These are phyloP conservation scores for Drosophila ambigua DNA, from an alignment of 1,140 invertebrate species.

Conservation along the genomic window DNA sequence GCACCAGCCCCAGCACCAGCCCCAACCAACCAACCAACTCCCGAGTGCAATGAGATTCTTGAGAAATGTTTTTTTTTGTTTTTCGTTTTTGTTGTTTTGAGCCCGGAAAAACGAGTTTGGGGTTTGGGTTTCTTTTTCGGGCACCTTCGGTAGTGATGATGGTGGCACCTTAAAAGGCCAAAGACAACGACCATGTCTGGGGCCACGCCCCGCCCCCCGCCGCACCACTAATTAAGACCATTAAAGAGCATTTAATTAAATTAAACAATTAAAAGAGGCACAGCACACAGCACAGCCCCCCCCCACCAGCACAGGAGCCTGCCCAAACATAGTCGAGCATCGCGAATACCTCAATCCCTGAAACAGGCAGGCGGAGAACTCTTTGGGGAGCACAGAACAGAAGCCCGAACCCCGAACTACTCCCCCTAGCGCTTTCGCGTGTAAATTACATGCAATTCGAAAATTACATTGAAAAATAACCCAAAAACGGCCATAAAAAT, in stretches of 20 bases:
- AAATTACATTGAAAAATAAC: constrained; percentile 31
- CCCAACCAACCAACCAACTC: constrained; percentile 29
- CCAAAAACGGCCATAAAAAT: constrained; percentile 23
- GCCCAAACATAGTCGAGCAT: constrained; percentile 37
- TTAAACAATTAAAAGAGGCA: constrained; percentile 76
- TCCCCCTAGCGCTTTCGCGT: not conserved
- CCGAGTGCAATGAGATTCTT: constrained; percentile 60
- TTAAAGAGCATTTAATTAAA: constrained; percentile 80
- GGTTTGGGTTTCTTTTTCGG: constrained; percentile 27
- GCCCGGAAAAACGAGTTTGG: constrained; percentile 48
- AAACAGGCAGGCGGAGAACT: not conserved
- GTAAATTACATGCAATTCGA: constrained; percentile 50
- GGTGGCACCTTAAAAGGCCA: constrained; percentile 68
- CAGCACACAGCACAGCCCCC: not conserved
- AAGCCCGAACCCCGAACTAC: no score
- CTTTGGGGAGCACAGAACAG: constrained; percentile 7
- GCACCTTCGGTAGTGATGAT: not conserved
- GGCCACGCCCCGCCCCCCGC: constrained; percentile 17
- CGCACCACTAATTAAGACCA: constrained; percentile 67
- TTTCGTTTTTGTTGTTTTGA: not conserved
- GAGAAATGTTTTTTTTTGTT: constrained; percentile 38
- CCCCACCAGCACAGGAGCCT: not conserved
- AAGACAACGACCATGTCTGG: constrained; percentile 17
- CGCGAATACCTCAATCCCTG: constrained; percentile 8
- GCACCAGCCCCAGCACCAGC: not conserved